These are phyloP conservation scores for Perodicticus potto DNA, from an alignment of 2,797 vertebrate species.

Conservation along the genomic window DNA sequence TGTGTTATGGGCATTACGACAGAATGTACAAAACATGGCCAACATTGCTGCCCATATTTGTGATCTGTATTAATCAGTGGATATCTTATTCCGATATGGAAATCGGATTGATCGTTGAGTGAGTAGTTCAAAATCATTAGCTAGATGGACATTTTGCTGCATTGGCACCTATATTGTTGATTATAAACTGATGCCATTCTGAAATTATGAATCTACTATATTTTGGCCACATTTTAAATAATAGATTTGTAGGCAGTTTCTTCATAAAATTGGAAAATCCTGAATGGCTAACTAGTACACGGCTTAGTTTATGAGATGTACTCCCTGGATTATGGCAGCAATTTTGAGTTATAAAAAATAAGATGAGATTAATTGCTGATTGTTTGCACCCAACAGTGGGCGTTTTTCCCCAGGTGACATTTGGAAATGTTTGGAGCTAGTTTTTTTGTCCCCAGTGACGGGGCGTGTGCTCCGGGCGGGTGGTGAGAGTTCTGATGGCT, in stretches of 20 bases:
- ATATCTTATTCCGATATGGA: constrained; percentile 35
- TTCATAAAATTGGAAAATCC: neutral
- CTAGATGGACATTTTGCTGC: neutral
- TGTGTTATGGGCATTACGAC: neutral
- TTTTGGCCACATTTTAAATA: neutral
- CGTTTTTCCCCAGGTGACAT: neutral
- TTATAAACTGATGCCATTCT: neutral
- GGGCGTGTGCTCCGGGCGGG: too few relatives aligned
- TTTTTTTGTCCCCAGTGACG: neutral
- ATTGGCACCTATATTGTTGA: neutral
- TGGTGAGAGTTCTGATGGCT: neutral
- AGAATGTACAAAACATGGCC: neutral
- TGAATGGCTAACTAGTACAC: neutral
- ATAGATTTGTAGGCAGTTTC: neutral
- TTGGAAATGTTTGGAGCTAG: neutral
- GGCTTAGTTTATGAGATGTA: neutral
- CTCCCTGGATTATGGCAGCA: neutral
- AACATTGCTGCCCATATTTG: neutral
- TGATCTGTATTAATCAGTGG: constrained; percentile 19
- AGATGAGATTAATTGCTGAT: neutral
- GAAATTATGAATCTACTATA: neutral
- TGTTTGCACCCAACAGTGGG: neutral
- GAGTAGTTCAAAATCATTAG: constrained; percentile 44
- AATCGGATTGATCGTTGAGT: neutral
- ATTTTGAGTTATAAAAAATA: neutral